Evolutionary conservation across 2,113 vertebrate species (phyloP), one percentile per base, ranked within the genome.

Genomic region (Tonatia bakeri): DNA sequence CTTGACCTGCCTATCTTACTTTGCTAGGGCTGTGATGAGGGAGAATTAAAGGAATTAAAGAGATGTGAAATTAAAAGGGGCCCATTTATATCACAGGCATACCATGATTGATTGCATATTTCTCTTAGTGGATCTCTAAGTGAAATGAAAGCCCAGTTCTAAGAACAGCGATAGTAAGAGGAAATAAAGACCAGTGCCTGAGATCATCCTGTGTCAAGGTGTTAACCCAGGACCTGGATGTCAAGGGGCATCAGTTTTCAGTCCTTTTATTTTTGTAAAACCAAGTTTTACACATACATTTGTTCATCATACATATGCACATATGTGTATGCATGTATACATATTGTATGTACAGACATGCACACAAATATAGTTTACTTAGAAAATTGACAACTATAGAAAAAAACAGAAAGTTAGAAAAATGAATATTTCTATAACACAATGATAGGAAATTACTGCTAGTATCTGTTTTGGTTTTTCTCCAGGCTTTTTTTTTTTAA

Each of bases 401-500:
- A 80, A 76, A 76, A 87, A 33, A 22, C 10, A 76, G 14, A 59
- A 45, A 36, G 76, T 76, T 72, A 26, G 73, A 59, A 90, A 86
- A 86, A 56, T 64, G 24, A 92, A 54, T 64, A 56, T 70, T 88
- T 72, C 33, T 90, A 15, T 31, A 64, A 56, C 24, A 4, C 43
- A 93, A 40, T 65, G 11, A 40, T 72, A 54, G 15, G 73, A 64
- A 83, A 70, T 56, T 77, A 61, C 13, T 89, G 9, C 40, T 92
- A 79, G 70, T 82, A 67, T 14, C 9, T 91, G 88, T 80, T 84
- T 88, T 87, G 24, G 1, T 24, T 15, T 64, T 83, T 26, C 83
- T 16, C 2, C 3, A 65, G 14, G 9, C 17, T 94, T 94, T 56
- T 22, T 94, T 56, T 22, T 43, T 43, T 5, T 5, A 56, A 56